Evolutionary conservation across 2,888 invertebrate genomes (phyloP).

Genomic region (Eustalomyia histrio): DNA sequence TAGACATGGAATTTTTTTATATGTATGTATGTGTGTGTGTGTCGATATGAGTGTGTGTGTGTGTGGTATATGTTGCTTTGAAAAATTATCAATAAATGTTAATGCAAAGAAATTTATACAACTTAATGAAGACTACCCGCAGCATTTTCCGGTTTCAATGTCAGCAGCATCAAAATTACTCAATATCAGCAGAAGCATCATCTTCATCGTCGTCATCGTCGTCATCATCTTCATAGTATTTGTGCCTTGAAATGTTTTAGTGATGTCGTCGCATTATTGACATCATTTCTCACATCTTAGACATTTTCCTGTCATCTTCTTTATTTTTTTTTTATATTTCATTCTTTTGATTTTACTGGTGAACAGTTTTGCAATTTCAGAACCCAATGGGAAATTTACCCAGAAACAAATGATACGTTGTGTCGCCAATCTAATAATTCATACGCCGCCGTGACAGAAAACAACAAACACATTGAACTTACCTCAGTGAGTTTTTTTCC

Average conservation of each 20-base stretch:
- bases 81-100: constrained; percentile 71
- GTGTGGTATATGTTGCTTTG: constrained; percentile 58
- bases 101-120: constrained; percentile 49
- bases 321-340: constrained; percentile 58
- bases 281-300: constrained; percentile 69
- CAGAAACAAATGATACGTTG: background rate
- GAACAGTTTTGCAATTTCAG: background rate
- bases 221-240: constrained; percentile 13
- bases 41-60: no score
- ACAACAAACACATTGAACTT: no score
- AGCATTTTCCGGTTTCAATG: constrained; percentile 71
- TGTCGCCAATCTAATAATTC: no score
- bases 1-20: constrained; percentile 74
- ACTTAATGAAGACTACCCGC: constrained; percentile 71
- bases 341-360: background rate
- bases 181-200: constrained; percentile 20
- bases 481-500: no score
- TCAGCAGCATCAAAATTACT: constrained; percentile 66
- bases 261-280: constrained; percentile 62
- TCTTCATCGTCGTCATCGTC: constrained; percentile 17
- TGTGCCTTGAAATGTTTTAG: constrained; percentile 46
- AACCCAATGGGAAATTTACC: constrained; percentile 24
- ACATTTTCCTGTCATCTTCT: constrained; percentile 43
- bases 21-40: no score
- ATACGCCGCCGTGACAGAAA: no score